A percentile compares a stretch with the other conserved stretches of the same genome.
These are phyloP conservation scores for Sebastes alutus DNA, from an alignment of 2,797 vertebrate genomes.

Conservation along the genomic window DNA sequence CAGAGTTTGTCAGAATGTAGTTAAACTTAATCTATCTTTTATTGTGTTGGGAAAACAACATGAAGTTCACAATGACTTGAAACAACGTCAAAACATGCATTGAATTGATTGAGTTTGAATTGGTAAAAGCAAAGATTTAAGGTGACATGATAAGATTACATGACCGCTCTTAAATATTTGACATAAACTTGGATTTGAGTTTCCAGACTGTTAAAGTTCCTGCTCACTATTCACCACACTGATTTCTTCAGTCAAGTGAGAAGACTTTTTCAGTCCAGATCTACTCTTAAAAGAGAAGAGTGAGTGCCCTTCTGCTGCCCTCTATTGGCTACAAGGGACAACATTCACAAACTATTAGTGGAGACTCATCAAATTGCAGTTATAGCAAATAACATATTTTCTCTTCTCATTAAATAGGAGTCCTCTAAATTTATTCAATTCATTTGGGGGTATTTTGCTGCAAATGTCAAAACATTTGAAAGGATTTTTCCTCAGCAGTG, in stretches of 20 bases:
- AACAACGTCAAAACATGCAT: neutral
- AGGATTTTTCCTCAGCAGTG: neutral
- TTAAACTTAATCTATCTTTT: neutral
- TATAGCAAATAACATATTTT: neutral
- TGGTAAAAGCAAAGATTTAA: neutral
- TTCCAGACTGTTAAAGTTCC: neutral
- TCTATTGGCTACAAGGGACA: slow-evolving; percentile 56
- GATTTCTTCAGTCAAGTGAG: neutral
- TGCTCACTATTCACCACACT: neutral
- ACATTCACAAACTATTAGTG: neutral
- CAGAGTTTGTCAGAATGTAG: neutral
- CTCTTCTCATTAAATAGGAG: neutral
- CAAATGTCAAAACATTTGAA: neutral
- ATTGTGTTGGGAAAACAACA: neutral
- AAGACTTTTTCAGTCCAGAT: neutral
- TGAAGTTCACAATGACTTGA: neutral
- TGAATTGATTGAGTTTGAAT: neutral
- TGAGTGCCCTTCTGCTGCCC: slow-evolving; percentile 60
- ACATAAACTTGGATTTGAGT: neutral
- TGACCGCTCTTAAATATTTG: neutral
- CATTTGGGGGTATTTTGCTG: neutral
- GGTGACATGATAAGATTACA: neutral
- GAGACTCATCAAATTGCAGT: neutral
- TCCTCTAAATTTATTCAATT: slow-evolving; percentile 2
- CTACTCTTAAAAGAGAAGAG: neutral